Evolutionary conservation across 2,113 vertebrate species (phyloP).

Genomic region (Raphicerus campestris): DNA sequence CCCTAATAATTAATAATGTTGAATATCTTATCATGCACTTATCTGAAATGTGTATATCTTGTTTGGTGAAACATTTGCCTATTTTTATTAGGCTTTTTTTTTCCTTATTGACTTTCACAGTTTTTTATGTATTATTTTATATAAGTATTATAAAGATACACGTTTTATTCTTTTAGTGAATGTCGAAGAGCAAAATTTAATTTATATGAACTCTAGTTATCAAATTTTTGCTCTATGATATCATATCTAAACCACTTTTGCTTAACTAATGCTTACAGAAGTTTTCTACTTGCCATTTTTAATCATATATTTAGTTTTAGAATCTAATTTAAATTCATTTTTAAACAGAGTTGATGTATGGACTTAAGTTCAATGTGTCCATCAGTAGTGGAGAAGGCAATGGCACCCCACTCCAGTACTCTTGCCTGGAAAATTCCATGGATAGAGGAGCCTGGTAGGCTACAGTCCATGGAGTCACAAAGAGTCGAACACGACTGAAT

Average conservation of each 20-base stretch:
- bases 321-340: background rate
- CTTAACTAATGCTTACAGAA: background rate
- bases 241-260: background rate
- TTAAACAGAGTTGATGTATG: background rate
- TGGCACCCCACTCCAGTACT: too few species aligned
- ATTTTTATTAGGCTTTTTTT: background rate
- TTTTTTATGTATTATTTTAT: background rate
- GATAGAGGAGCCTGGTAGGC: too few species aligned
- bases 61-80: background rate
- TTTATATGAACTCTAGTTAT: background rate
- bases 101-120: background rate
- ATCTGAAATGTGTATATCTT: background rate
- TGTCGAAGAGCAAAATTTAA: background rate
- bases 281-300: background rate
- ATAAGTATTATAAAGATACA: background rate
- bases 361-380: background rate
- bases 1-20: background rate
- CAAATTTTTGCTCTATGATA: background rate
- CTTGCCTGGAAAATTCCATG: too few species aligned
- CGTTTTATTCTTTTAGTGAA: background rate
- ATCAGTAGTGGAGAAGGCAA: background rate
- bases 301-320: background rate
- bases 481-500: fast-evolving
- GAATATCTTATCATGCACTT: background rate
- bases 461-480: too few species aligned